Base-by-base conservation (phyloP, 2,888 invertebrate species). In the Chironomus riparius region DNA sequence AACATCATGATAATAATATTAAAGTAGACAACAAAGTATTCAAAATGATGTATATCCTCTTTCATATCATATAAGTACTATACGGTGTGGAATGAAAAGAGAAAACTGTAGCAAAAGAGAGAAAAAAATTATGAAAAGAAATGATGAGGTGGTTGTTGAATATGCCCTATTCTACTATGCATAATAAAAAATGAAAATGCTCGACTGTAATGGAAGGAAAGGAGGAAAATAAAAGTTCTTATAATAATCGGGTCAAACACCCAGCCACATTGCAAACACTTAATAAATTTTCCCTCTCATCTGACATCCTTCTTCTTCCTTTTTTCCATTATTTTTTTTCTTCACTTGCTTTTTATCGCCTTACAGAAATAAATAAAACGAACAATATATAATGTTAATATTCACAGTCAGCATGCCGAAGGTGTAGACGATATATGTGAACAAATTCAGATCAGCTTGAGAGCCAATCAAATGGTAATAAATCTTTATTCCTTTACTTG, bases 231-330 rank as follows among this genome's bases (percentile, higher is more conserved):
- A 22, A 47, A 68, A 15, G 68, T 68, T 56, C 18, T 70, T 7
- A 24, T 24, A 48, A 72, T 72, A 72, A 72, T 47, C 72, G 62
- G 72, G 72, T 72, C 72, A 72, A 72, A 61, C 61, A 61, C 72
- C 72, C 38, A 4, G 56, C 10, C 65, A 65, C 65, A 65, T 47
- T 28, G 38, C 61, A 38, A 72, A 38, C 56, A 72, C 61, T 72
- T 72, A 61, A 72, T 72, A 72, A 62, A 72, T 61, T 61, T 38
- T 72, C 72, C 62, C 7, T 62, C 47, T 71, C 61, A 61, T 65
- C 72, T 70, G 70, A 70, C 50, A 70, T 56, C 65, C 5, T n/a
- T 12, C 22, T 21, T 18, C 65, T 21, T 22, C 18, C 22, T 22
- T 38, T n/a, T 10, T 38, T 38, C 38, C 38, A 38, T 38, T 38